phyloP scores from a whole-genome alignment of 2,113 vertebrate genomes.

The Gadus macrocephalus region DNA sequence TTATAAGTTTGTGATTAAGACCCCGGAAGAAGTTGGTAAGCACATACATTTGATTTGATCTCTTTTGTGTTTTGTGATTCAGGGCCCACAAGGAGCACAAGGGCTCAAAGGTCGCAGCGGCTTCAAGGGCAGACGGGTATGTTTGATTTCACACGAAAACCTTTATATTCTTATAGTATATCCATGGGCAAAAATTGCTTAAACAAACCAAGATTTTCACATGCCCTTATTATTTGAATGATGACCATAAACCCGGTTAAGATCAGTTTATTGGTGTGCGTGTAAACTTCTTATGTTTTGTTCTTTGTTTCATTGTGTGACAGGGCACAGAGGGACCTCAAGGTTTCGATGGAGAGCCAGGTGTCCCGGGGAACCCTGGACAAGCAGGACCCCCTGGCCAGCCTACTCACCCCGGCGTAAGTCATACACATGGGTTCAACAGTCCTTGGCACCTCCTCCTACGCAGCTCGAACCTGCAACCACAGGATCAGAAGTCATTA shows the following conservation, averaged over 20 bases:
- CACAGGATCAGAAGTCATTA: too few species aligned
- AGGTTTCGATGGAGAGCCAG: constrained; percentile 93
- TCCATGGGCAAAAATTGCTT: background rate
- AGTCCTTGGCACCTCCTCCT: background rate
- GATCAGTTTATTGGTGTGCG: background rate
- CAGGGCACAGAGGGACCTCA: constrained; percentile 87
- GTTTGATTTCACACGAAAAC: constrained; percentile 24
- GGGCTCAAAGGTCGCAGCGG: constrained; percentile 84
- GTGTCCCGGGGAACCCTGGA: constrained; percentile 91
- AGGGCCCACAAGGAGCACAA: constrained; percentile 90
- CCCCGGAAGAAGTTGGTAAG: too few species aligned
- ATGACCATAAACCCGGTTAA: background rate
- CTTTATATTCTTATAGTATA: background rate
- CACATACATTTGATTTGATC: too few species aligned
- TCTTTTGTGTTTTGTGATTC: constrained; percentile 8
- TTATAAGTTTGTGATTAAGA: too few species aligned
- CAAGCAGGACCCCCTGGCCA: constrained; percentile 84
- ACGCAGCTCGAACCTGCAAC: too few species aligned
- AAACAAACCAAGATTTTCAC: background rate
- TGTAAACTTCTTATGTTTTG: background rate
- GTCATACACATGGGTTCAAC: constrained; percentile 11
- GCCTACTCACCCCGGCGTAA: constrained; percentile 78
- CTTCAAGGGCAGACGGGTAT: constrained; percentile 87
- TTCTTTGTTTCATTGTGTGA: background rate
- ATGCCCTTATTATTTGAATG: background rate